These are phyloP conservation scores for Nothocercus julius DNA, from an alignment of 2,113 vertebrate genomes.

Conservation along the genomic window DNA sequence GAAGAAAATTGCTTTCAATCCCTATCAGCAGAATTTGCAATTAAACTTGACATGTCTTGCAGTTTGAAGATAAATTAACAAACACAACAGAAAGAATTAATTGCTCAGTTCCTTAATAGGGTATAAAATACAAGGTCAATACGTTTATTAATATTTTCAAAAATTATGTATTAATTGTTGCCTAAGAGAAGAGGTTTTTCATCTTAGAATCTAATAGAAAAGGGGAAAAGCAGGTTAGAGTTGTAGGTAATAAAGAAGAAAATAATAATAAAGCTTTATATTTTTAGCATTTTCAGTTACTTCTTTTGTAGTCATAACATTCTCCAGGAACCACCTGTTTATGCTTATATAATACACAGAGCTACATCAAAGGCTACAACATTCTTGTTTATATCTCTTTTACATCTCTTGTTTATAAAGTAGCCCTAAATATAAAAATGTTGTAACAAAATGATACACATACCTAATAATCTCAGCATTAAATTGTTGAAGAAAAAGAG, in stretches of 20 bases:
- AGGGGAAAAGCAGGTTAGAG: not conserved
- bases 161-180: not conserved
- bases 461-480: constrained; percentile 41
- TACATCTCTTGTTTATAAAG: not conserved
- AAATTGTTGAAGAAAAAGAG: constrained; percentile 30
- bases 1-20: not conserved
- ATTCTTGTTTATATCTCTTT: too few relatives aligned
- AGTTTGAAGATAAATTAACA: not conserved
- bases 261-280: not conserved
- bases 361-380: not conserved
- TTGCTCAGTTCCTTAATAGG: constrained; percentile 9
- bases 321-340: not conserved
- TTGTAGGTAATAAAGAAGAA: not conserved
- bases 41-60: constrained; percentile 1
- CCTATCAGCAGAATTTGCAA: not conserved
- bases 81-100: constrained; percentile 32
- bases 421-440: not conserved
- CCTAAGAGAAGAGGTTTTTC: not conserved
- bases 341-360: not conserved
- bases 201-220: not conserved
- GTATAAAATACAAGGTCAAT: not conserved
- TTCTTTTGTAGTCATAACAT: not conserved
- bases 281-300: not conserved
- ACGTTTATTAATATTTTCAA: not conserved
- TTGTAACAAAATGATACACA: constrained; percentile 37